Conservation (phyloP, 2,797 vertebrate genomes). For the Coregonus suidteri region DNA sequence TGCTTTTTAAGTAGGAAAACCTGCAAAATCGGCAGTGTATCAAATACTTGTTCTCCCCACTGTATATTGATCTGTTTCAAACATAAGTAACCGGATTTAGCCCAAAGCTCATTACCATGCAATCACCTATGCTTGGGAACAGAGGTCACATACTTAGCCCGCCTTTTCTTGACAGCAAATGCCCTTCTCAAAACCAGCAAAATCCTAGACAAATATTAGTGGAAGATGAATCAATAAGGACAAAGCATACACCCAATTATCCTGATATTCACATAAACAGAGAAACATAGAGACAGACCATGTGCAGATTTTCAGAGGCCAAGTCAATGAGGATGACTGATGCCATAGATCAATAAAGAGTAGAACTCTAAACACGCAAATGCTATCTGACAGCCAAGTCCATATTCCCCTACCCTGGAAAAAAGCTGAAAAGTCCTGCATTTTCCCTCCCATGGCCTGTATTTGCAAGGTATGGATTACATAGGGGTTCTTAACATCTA, state of each 20-base stretch:
- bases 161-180: constrained; percentile 42
- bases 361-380: constrained; percentile 27
- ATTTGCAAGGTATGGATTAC: constrained; percentile 40
- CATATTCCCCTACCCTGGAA: not conserved
- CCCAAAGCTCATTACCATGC: not conserved
- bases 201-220: constrained; percentile 41
- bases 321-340: constrained; percentile 3
- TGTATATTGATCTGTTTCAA: not conserved
- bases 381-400: constrained; percentile 26
- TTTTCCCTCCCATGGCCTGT: constrained; percentile 13
- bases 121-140: not conserved
- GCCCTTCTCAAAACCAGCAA: constrained; percentile 35
- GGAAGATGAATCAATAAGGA: constrained; percentile 59
- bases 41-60: no score
- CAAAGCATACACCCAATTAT: constrained; percentile 41
- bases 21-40: no score
- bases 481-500: constrained; percentile 36
- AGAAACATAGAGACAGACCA: constrained; percentile 38
- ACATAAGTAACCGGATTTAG: not conserved
- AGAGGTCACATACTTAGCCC: constrained; percentile 23
- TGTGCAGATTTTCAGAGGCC: constrained; percentile 28
- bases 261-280: constrained; percentile 38
- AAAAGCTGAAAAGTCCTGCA: constrained; percentile 1
- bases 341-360: constrained; percentile 33
- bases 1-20: no score